A percentile compares a stretch with the other conserved stretches of the same genome.
phyloP scores from a whole-genome alignment of 2,113 vertebrate species.

The Eulemur rufifrons region DNA sequence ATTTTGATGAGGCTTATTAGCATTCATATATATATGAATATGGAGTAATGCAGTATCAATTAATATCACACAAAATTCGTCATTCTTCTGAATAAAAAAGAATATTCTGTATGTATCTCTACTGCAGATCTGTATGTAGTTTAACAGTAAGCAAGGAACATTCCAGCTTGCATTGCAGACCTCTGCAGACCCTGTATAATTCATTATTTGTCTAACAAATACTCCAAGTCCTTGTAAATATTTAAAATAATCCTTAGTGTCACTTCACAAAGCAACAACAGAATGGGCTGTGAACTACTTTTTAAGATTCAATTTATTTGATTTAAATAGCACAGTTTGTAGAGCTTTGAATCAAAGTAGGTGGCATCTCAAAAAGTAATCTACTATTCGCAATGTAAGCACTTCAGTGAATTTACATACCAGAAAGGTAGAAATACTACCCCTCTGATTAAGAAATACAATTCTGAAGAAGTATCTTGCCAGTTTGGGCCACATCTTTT shows the following conservation, averaged over 20 bases:
- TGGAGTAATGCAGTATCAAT: conserved; percentile 74
- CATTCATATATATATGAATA: conserved; percentile 65
- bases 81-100: conserved; percentile 55
- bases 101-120: conserved; percentile 67
- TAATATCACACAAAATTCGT: conserved; percentile 69
- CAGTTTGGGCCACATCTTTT: conserved; percentile 60
- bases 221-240: conserved; percentile 28
- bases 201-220: conserved; percentile 52
- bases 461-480: conserved; percentile 55
- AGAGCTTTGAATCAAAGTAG: conserved; percentile 30
- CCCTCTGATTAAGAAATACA: conserved; percentile 33
- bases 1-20: conserved; percentile 77
- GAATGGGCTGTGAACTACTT: neutral
- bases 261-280: neutral
- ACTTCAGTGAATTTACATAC: conserved; percentile 42
- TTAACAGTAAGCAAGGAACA: conserved; percentile 42
- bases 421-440: conserved; percentile 55
- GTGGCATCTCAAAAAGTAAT: conserved; percentile 40
- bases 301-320: conserved; percentile 8
- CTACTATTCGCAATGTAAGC: conserved; percentile 36
- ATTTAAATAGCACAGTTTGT: conserved; percentile 48
- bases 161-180: conserved; percentile 49
- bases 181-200: neutral
- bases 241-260: conserved; percentile 65
- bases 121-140: conserved; percentile 50